These are phyloP conservation scores for Mactromeris polynyma DNA, from an alignment of 2,888 invertebrate species.

Conservation along the genomic window DNA sequence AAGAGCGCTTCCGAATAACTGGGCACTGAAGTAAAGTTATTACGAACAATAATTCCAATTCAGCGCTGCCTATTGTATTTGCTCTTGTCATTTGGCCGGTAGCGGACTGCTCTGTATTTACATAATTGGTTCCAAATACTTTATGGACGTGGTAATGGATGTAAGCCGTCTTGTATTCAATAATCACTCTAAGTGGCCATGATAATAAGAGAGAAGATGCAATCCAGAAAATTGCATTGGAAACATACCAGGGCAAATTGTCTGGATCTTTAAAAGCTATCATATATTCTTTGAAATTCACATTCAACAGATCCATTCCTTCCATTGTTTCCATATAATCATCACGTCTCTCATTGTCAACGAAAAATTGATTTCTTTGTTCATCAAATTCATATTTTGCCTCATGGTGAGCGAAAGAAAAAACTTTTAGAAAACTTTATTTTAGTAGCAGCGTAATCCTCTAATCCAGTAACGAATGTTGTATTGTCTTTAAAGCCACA, in stretches of 20 bases:
- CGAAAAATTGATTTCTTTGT: slow-evolving; percentile 92
- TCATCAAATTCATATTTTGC: slow-evolving; percentile 94
- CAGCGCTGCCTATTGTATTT: slow-evolving; percentile 91
- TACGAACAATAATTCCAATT: slow-evolving; percentile 90
- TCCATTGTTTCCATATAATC: slow-evolving; percentile 95
- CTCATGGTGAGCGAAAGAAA: slow-evolving; percentile 93
- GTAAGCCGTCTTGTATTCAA: slow-evolving; percentile 94
- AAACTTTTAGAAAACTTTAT: slow-evolving; percentile 93
- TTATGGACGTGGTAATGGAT: slow-evolving; percentile 94
- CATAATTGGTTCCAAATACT: slow-evolving; percentile 90
- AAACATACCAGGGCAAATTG: slow-evolving; percentile 88
- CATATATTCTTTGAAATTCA: slow-evolving; percentile 88
- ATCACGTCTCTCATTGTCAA: slow-evolving; percentile 93
- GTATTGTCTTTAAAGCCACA: slow-evolving; percentile 92
- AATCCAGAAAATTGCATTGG: slow-evolving; percentile 92
- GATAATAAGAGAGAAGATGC: slow-evolving; percentile 92
- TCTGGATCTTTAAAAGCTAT: slow-evolving; percentile 88
- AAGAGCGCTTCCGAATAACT: slow-evolving; percentile 94
- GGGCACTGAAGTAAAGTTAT: slow-evolving; percentile 91
- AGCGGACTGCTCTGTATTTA: slow-evolving; percentile 77
- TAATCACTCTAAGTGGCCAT: slow-evolving; percentile 93
- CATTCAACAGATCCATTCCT: slow-evolving; percentile 92
- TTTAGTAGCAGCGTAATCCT: slow-evolving; percentile 92
- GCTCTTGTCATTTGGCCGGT: slow-evolving; percentile 89
- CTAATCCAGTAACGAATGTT: slow-evolving; percentile 90